Evolutionary conservation across 2,797 vertebrate genomes (phyloP), one percentile per base, ranked within the genome.

Genomic region (Poecile montanus): DNA sequence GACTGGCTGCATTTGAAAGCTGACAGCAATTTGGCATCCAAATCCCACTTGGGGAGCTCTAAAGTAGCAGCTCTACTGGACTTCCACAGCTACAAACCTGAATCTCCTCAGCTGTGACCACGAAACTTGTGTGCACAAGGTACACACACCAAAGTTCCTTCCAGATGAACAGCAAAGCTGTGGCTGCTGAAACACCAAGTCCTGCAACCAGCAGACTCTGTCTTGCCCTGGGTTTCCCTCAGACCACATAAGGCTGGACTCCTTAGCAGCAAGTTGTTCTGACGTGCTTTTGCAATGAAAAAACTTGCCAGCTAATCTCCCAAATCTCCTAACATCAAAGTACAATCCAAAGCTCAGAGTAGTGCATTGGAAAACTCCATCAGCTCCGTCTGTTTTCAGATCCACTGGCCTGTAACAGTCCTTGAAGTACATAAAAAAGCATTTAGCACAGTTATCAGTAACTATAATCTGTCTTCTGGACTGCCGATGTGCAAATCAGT

Each of bases 311-410:
- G 61, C 47, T 94, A 40, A 94, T 74, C 85, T 71, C 62, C 58
- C 73, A 54, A 36, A 74, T 83, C 88, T 83, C 51, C 50, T 10
- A 44, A 72, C 73, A 90, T 83, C 83, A 84, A 91, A 89, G 73
- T 17, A 56, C 11, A 32, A 91, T 29, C 30, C 82, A 88, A 72
- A 84, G 38, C 83, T 76, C 54, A 75, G 51, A 57, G 77, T 66
- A 68, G 16, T 9, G 27, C 34, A 29, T 1, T 65, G 50, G 44
- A 77, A 68, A 73, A 61, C 87, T 71, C 68, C 44, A 78, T 29
- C 48, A 85, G 38, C 50, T 83, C 68, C 6, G 4, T 48, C 48
- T 70, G 45, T 8, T 65, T 89, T 58, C 10, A 6, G 70, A 86
- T 60, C 77, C 32, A 15, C 61, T 80, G 32, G 61, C 40, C 82